phyloP scores from a whole-genome alignment of 2,888 invertebrate species.

The Mylabris sibirica region DNA sequence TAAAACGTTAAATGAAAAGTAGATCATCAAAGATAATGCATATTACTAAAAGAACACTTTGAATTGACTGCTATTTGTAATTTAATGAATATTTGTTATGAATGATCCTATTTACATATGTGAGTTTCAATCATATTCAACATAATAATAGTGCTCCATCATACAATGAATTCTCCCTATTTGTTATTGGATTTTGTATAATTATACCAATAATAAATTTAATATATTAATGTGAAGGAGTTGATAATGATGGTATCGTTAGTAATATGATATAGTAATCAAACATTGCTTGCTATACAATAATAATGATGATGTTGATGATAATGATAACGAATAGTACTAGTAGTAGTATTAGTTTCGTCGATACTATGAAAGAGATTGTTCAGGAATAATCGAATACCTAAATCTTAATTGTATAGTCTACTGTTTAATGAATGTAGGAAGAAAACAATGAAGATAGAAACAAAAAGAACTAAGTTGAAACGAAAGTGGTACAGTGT shows the following conservation, averaged over 20 bases:
- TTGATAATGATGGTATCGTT: conserved; percentile 15
- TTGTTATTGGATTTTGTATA: too few species aligned
- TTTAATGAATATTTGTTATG: too few species aligned
- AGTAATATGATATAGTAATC: conserved; percentile 14
- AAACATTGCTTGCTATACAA: background rate
- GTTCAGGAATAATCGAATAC: background rate
- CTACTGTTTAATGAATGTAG: background rate
- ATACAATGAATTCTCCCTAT: too few species aligned
- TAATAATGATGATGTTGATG: background rate
- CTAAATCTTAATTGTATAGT: background rate
- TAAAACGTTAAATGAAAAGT: too few species aligned
- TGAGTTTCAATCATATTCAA: too few species aligned
- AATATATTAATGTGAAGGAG: conserved; percentile 5
- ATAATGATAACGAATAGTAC: background rate
- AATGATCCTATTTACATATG: too few species aligned
- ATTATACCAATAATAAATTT: too few species aligned
- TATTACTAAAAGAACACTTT: too few species aligned
- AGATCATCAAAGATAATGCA: too few species aligned
- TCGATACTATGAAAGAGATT: background rate
- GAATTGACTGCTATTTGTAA: too few species aligned
- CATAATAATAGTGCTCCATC: too few species aligned
- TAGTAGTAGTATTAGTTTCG: background rate
- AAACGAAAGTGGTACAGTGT: background rate
- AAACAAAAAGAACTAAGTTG: background rate
- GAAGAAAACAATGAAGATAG: background rate